Evolutionary conservation across 1,140 invertebrate genomes (phyloP).

Genomic region (Bombus pyrosoma): DNA sequence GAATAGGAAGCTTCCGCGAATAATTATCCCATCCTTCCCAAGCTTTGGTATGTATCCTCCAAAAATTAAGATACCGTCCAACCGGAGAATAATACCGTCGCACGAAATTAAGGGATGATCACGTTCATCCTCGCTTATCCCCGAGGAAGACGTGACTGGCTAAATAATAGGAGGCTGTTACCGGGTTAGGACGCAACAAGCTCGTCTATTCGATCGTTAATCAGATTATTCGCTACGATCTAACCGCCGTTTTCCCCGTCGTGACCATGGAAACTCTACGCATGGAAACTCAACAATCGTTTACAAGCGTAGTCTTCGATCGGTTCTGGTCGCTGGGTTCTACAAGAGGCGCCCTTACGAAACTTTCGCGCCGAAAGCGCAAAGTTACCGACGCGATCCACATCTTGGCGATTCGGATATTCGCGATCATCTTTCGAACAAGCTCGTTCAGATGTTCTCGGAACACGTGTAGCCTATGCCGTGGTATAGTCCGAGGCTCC

Average conservation of each 20-base stretch:
- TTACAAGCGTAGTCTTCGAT: neutral
- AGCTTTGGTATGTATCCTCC: too few species aligned
- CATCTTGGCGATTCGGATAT: neutral
- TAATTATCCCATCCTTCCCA: too few species aligned
- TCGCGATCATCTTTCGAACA: neutral
- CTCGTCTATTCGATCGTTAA: constrained; percentile 55
- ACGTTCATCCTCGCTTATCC: constrained; percentile 58
- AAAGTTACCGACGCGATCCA: neutral
- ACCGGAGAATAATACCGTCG: constrained; percentile 41
- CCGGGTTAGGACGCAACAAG: constrained; percentile 35
- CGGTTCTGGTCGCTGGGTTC: neutral
- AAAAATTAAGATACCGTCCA: too few species aligned
- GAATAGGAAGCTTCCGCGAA: too few species aligned
- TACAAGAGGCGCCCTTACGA: neutral
- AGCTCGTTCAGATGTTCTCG: neutral
- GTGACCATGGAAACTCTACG: neutral
- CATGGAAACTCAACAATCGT: neutral
- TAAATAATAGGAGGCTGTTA: constrained; percentile 57
- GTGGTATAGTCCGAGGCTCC: neutral
- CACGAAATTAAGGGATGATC: constrained; percentile 61
- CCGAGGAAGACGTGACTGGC: constrained; percentile 55
- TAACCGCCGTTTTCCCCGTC: neutral
- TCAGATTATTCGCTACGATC: constrained; percentile 39
- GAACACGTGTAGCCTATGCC: neutral
- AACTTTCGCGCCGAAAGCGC: neutral